These are phyloP conservation scores for Cistogaster globosa DNA, from an alignment of 2,888 invertebrate genomes.

Conservation along the genomic window DNA sequence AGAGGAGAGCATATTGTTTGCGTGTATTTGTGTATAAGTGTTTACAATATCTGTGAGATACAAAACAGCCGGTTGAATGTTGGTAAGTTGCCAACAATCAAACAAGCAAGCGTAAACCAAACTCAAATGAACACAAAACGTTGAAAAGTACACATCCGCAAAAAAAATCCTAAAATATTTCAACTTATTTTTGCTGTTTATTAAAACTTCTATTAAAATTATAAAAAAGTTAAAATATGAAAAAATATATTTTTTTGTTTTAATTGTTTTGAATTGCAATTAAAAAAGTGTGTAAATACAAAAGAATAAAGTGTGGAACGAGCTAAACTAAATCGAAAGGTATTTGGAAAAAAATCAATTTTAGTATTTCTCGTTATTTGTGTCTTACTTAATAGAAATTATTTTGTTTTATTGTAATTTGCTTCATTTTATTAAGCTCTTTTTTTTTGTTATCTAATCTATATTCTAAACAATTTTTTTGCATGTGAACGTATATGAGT, in stretches of 20 bases:
- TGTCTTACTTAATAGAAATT: not conserved
- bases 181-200: conserved; percentile 43
- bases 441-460: conserved; percentile 21
- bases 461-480: conserved; percentile 15
- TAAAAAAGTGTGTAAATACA: conserved; percentile 36
- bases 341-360: conserved; percentile 32
- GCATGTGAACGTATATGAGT: conserved; percentile 7
- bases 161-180: conserved; percentile 73
- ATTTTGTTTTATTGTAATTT: conserved; percentile 15
- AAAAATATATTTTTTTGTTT: not conserved
- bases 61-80: conserved; percentile 73
- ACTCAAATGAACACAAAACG: conserved; percentile 84
- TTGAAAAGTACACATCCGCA: conserved; percentile 83
- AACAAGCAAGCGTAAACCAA: conserved; percentile 79
- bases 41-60: conserved; percentile 78
- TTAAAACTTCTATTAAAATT: conserved; percentile 11
- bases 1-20: conserved; percentile 16
- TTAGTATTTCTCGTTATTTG: not conserved
- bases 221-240: conserved; percentile 11
- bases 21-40: conserved; percentile 29
- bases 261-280: conserved; percentile 18
- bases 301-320: conserved; percentile 21
- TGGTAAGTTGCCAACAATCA: conserved; percentile 74
- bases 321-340: conserved; percentile 26
- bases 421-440: not conserved